Base-by-base conservation (phyloP, 2,888 invertebrate species). In the Hydroisotoma schaefferi region DNA sequence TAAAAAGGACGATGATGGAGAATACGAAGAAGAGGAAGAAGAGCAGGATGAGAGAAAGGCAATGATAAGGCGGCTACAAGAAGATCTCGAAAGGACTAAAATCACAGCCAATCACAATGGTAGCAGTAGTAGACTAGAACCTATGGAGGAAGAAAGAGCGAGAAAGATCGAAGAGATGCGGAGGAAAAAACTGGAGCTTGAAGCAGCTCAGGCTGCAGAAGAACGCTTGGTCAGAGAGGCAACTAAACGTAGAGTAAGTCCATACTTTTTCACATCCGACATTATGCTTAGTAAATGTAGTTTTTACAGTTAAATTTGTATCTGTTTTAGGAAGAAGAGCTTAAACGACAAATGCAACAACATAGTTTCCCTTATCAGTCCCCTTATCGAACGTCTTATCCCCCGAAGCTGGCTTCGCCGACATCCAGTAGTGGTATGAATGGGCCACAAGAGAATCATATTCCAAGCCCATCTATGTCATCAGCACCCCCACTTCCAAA, bases 1-100 rank as follows among this genome's bases (percentile, higher is more conserved):
- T 29, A 82, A 59, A 84, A 81, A 68, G 84, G 84, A 65, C 22
- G 87, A 84, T 72, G 87, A 86, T 56, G 87, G 87, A 53, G 86
- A 85, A 64, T 80, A 85, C 76, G 80, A 85, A 75, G 80, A 86
- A 75, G 79, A 79, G 38, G 79, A 81, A 49, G 81, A 76, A 59
- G 76, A 76, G 27, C 74, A 74, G 20, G 73, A 74, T 70, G 77
- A 77, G 12, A 69, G 78, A 15, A 75, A 76, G 22, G 73, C 73
- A 33, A 72, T 78, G 73, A 73, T 79, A 15, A 74, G 77, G 29
- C 73, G 79, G 55, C 69, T 75, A 59, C 78, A 79, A 65, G 78
- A 79, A 56, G 79, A 79, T 65, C 66, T 79, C 46, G 76, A 76
- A 59, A 74, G 77, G 69, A 75, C 76, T 12, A 73, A 77, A 53